These are phyloP conservation scores for Candidula unifasciata DNA, from an alignment of 2,888 invertebrate genomes.

Conservation along the genomic window DNA sequence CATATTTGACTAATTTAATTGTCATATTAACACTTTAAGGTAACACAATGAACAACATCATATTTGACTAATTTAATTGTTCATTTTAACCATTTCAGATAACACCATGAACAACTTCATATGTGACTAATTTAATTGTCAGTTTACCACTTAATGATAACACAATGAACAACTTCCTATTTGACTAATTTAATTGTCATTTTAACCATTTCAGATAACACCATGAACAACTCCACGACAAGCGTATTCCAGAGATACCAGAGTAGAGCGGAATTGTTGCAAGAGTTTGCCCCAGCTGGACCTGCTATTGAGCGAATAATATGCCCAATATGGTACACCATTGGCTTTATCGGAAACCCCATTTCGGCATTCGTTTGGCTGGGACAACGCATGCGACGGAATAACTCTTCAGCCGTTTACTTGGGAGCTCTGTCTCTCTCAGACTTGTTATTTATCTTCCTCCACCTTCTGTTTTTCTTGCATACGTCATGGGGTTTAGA, in stretches of 20 bases:
- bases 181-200: not conserved
- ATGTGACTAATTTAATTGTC: too few relatives aligned
- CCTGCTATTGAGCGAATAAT: constrained; percentile 69
- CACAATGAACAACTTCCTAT: too few relatives aligned
- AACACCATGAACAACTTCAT: too few relatives aligned
- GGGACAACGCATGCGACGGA: constrained; percentile 70
- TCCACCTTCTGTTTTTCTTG: constrained; percentile 66
- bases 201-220: constrained; percentile 14
- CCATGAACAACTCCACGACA: constrained; percentile 46
- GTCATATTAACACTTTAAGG: too few relatives aligned
- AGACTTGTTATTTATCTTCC: constrained; percentile 71
- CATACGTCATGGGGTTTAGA: constrained; percentile 66
- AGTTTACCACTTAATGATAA: too few relatives aligned
- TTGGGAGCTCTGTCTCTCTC: constrained; percentile 74
- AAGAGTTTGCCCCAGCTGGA: constrained; percentile 65
- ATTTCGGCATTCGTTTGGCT: constrained; percentile 75
- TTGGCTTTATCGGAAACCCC: constrained; percentile 74
- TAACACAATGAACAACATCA: too few relatives aligned
- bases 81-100: not conserved
- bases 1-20: too few relatives aligned
- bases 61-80: constrained; percentile 13
- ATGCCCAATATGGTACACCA: constrained; percentile 74
- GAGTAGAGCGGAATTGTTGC: constrained; percentile 46
- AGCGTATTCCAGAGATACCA: constrained; percentile 42
- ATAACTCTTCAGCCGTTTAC: constrained; percentile 77